Base-by-base conservation (phyloP, 1,140 invertebrate species). In the Rhagoletis pomonella region DNA sequence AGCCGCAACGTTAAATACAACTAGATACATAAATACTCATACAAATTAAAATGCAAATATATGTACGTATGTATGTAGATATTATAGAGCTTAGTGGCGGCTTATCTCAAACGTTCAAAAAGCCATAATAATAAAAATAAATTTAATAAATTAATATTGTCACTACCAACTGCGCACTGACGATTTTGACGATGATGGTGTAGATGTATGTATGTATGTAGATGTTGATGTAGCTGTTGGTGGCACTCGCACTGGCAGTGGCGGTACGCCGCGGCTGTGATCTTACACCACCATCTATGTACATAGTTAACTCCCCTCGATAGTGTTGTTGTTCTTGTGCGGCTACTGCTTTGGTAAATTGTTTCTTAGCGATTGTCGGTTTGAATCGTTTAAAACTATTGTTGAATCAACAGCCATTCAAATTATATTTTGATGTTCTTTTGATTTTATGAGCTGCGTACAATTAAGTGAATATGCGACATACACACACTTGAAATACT, bases 71-170 rank as follows among this genome's bases (percentile, higher is more conserved):
- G 29, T 19, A 67, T 6, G 29, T 39, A 29, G 29, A 64, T 64
- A 17, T 59, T 64, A 17, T 4, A 17, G 62, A n/a, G 47, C 47
- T 81, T 47, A 55, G 73, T 81, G 73, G 73, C 73, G 73, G 73
- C 73, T 81, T 81, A 81, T 81, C 73, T 81, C 73, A 81, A 81
- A 81, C 73, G 73, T 81, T 81, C 73, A 81, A 81, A 81, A 81
- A 55, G 47, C 73, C n/a, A 81, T 81, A 81, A 81, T 55, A 50
- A 81, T 81, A 81, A 81, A 81, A 81, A 81, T 81, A 81, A 81
- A 81, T 81, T 81, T 55, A 81, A 81, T 81, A 81, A 81, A 81
- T 81, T 81, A 58, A 81, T 81, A 81, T 81, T 81, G 73, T 81
- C 73, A 81, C 73, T 81, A 81, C 73, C 73, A 55, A 81, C 47